Conservation (phyloP, 2,888 invertebrate genomes). For the Drosophila macrothrix region DNA sequence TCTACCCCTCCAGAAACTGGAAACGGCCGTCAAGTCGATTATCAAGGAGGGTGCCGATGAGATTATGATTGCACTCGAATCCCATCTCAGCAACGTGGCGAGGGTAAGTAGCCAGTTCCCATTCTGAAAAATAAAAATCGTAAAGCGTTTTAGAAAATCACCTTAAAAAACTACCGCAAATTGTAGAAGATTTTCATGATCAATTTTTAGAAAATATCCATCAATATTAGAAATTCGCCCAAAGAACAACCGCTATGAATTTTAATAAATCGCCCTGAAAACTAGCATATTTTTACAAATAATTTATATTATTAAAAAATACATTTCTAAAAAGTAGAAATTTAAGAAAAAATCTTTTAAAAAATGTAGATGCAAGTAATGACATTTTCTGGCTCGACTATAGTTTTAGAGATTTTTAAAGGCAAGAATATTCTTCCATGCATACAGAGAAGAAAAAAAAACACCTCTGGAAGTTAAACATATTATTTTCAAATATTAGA, state of each 20-base stretch:
- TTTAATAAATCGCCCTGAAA: background rate
- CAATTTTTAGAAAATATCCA: background rate
- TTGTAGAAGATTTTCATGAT: background rate
- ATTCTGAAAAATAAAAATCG: background rate
- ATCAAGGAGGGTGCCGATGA: slow-evolving; percentile 83
- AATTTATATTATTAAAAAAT: background rate
- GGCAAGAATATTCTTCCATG: background rate
- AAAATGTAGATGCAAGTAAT: background rate
- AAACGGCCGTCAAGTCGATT: slow-evolving; percentile 81
- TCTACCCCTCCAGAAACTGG: slow-evolving; percentile 86
- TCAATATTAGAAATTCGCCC: background rate
- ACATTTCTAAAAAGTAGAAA: background rate
- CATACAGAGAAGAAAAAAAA: no score
- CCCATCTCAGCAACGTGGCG: slow-evolving; percentile 76
- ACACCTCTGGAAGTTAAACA: background rate
- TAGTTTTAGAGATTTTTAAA: background rate
- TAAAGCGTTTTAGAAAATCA: background rate
- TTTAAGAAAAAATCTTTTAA: background rate
- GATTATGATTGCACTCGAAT: slow-evolving; percentile 88
- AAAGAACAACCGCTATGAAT: background rate
- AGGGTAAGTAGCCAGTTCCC: slow-evolving; percentile 67
- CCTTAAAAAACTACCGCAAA: background rate
- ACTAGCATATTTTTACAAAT: background rate
- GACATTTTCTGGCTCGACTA: background rate
- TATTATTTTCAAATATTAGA: background rate